A percentile compares a stretch with the other conserved stretches of the same genome.
Evolutionary conservation across 1,140 invertebrate species (phyloP).

Genomic region (Neodiprion pinetum): DNA sequence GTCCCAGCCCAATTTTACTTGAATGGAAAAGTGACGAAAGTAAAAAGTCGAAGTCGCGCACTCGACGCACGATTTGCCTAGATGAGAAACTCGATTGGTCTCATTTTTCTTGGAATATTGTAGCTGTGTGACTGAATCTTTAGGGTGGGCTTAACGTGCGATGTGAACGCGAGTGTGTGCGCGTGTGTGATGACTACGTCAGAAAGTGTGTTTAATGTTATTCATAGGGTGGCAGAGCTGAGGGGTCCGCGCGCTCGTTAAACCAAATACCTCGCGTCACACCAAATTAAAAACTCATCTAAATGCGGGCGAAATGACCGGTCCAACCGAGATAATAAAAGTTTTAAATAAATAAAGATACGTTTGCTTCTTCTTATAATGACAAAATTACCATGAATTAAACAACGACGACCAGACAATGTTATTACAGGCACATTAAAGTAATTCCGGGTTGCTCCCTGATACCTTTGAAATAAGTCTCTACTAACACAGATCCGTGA

Average conservation of each 20-base stretch:
- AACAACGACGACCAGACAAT: slow-evolving; percentile 39
- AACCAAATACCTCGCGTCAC: slow-evolving; percentile 49
- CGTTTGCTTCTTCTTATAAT: slow-evolving; percentile 36
- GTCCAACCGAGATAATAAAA: slow-evolving; percentile 38
- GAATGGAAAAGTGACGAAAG: too few species aligned
- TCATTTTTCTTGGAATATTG: too few species aligned
- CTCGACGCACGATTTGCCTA: too few species aligned
- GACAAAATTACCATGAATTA: slow-evolving; percentile 49
- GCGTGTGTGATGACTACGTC: background rate
- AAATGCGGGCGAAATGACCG: slow-evolving; percentile 41
- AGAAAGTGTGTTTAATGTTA: slow-evolving; percentile 42
- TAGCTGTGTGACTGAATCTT: too few species aligned
- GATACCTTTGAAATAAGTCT: slow-evolving; percentile 1
- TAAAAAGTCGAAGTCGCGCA: too few species aligned
- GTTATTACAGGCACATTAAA: slow-evolving; percentile 42
- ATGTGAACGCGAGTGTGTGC: too few species aligned
- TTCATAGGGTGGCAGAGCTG: slow-evolving; percentile 44
- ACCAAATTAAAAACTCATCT: slow-evolving; percentile 53
- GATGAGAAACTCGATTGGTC: too few species aligned
- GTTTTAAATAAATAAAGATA: slow-evolving; percentile 48
- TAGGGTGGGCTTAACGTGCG: too few species aligned
- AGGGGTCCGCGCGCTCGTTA: slow-evolving; percentile 43
- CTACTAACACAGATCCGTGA: background rate
- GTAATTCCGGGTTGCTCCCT: slow-evolving; percentile 41
- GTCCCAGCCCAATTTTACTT: too few species aligned